Conservation (phyloP, 2,888 invertebrate species). For the Hemithea aestivaria region DNA sequence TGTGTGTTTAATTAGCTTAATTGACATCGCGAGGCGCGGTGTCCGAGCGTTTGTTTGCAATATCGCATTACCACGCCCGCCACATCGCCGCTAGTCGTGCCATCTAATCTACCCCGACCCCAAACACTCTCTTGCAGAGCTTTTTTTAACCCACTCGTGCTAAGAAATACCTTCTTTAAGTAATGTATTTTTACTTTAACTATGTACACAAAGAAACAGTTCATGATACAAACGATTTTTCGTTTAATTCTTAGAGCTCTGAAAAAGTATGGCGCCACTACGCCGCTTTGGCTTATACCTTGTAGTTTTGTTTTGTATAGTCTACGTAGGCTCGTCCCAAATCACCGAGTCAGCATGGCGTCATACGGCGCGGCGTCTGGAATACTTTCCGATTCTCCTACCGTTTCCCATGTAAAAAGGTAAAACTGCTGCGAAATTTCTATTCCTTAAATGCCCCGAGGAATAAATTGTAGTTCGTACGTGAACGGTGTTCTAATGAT, state of each 20-base stretch:
- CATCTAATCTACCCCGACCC: slow-evolving; percentile 30
- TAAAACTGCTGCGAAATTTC: slow-evolving; percentile 61
- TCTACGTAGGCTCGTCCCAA: slow-evolving; percentile 37
- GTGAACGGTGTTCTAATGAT: slow-evolving; percentile 54
- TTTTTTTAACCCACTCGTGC: too few relatives aligned
- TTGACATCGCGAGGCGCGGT: slow-evolving; percentile 76
- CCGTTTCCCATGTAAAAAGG: slow-evolving; percentile 55
- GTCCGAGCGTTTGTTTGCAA: slow-evolving; percentile 75
- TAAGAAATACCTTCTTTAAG: slow-evolving; percentile 2
- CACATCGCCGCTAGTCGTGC: slow-evolving; percentile 38
- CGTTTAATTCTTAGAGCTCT: too few relatives aligned
- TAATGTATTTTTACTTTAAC: too few relatives aligned
- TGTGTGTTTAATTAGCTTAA: slow-evolving; percentile 78
- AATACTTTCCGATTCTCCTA: slow-evolving; percentile 55
- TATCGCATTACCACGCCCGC: slow-evolving; percentile 64
- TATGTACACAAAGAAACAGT: too few relatives aligned
- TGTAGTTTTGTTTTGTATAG: too few relatives aligned
- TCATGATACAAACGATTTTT: too few relatives aligned
- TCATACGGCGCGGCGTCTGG: slow-evolving; percentile 47
- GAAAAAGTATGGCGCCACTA: slow-evolving; percentile 36
- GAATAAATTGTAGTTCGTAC: slow-evolving; percentile 65
- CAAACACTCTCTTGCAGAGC: too few relatives aligned
- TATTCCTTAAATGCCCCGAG: slow-evolving; percentile 59
- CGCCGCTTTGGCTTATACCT: too few relatives aligned
- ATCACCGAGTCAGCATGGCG: slow-evolving; percentile 57